A percentile compares a stretch with the other conserved stretches of the same genome.
Conservation (phyloP, 2,113 vertebrate genomes). For the Amblyornis subalaris region DNA sequence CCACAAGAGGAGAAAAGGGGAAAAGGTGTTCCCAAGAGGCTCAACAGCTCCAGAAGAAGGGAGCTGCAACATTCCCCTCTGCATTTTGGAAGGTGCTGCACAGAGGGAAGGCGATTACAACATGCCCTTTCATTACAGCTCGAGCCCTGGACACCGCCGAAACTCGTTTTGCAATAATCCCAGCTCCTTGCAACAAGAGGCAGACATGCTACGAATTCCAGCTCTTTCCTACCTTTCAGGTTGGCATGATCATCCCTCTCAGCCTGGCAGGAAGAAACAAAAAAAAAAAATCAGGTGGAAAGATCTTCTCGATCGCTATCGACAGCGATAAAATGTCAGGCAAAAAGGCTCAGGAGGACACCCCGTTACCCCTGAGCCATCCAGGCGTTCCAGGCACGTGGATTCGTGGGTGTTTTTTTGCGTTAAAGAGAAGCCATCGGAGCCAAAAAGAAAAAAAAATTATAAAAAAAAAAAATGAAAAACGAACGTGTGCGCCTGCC, state of each 20-base stretch:
- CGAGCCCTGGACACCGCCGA: not conserved
- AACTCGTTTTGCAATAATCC: conserved; percentile 4
- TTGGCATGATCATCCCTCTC: conserved; percentile 38
- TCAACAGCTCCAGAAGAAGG: not conserved
- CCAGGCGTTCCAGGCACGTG: not conserved
- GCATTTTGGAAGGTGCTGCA: not conserved
- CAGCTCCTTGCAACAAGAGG: conserved; percentile 29
- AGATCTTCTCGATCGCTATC: conserved; percentile 19
- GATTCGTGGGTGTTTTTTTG: not conserved
- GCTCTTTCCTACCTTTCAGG: conserved; percentile 47
- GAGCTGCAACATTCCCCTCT: not conserved
- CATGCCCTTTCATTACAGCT: not conserved
- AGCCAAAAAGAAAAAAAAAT: not conserved
- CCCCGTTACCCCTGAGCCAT: not conserved
- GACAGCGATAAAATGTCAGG: not conserved
- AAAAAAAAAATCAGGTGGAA: not conserved
- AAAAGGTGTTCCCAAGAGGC: accelerated
- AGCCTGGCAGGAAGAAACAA: not conserved
- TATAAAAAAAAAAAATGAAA: no score
- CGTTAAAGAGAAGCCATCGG: not conserved
- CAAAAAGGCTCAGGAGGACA: not conserved
- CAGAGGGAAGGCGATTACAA: not conserved
- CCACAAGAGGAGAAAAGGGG: not conserved
- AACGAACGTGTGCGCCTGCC: not conserved
- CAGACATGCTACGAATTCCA: not conserved